Percentiles rank a stretch among this genome's conserved stretches.
phyloP scores from a whole-genome alignment of 2,888 invertebrate species.

The Hyalella azteca region DNA sequence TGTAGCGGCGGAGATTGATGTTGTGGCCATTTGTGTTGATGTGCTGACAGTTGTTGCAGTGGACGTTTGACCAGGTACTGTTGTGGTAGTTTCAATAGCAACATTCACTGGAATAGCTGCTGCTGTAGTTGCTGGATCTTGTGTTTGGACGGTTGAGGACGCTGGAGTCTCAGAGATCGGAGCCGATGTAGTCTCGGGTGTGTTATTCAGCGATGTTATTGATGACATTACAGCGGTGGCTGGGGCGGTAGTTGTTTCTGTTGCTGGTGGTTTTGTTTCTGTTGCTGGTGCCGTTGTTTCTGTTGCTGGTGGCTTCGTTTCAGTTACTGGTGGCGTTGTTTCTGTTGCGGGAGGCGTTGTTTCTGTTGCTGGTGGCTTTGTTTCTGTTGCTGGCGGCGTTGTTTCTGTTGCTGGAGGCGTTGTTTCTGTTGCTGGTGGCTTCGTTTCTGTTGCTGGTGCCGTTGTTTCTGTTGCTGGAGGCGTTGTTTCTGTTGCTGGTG shows the following conservation, averaged over 20 bases:
- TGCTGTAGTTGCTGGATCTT: no score
- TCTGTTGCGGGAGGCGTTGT: not conserved
- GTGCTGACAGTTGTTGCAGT: not conserved
- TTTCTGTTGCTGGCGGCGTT: not conserved
- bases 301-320: not conserved
- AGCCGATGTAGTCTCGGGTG: no score
- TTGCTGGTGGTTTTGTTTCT: not conserved
- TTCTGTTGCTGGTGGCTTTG: not conserved
- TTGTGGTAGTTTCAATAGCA: no score
- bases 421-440: not conserved
- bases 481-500: not conserved
- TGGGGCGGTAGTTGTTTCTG: not conserved
- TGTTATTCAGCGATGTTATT: no score
- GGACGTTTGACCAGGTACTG: no score
- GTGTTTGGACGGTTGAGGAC: no score
- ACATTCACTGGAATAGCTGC: no score
- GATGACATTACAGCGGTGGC: no score
- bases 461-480: no score
- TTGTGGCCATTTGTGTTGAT: no score
- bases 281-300: not conserved
- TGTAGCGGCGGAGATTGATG: not conserved
- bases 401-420: not conserved
- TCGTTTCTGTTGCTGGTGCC: no score
- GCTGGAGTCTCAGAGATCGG: no score
- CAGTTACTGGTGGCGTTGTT: not conserved